Conservation (phyloP, 2,113 vertebrate genomes). For the Perca flavescens region DNA sequence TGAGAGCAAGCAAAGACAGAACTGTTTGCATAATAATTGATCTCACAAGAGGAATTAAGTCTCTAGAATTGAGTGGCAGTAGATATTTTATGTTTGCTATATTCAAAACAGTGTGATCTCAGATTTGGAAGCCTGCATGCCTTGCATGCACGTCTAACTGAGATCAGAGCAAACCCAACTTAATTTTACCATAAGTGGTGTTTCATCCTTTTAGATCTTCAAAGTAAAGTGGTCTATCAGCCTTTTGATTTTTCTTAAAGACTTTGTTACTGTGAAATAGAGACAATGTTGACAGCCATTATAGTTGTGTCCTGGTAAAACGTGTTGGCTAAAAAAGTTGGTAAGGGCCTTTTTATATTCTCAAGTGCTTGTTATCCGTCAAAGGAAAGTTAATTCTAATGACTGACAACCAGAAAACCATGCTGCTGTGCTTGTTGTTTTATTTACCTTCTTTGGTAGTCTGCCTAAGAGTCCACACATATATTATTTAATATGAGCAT, state of each 20-base stretch:
- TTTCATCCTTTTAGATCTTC: conserved; percentile 7
- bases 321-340: neutral
- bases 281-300: neutral
- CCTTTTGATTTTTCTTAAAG: neutral
- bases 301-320: neutral
- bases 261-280: conserved; percentile 4
- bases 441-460: conserved; percentile 13
- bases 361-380: conserved; percentile 7
- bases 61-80: neutral
- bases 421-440: conserved; percentile 15
- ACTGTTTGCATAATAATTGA: neutral
- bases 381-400: conserved; percentile 7
- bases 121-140: neutral
- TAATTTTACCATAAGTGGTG: neutral
- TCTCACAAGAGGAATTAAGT: neutral
- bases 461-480: neutral
- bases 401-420: neutral
- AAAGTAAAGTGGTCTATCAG: conserved; percentile 6
- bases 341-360: neutral
- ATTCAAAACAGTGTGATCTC: neutral
- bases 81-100: neutral
- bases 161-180: neutral
- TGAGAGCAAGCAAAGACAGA: neutral
- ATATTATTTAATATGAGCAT: neutral
- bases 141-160: neutral